Evolutionary conservation across 1,140 invertebrate species (phyloP).

Genomic region (Drosophila pseudoananassae): DNA sequence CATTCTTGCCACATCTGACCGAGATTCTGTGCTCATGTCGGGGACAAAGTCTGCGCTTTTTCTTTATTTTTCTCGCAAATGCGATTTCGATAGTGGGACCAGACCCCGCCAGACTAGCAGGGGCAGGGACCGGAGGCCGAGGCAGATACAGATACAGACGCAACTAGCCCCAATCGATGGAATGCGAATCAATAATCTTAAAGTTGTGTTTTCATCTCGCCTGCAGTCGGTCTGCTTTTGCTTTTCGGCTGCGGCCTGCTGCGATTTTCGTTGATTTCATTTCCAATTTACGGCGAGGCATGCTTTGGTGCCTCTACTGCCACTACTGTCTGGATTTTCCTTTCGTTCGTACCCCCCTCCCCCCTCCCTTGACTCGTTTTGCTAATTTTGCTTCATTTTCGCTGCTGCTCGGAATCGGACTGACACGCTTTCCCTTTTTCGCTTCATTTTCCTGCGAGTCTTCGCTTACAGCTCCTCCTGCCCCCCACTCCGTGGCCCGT

Average conservation of each 20-base stretch:
- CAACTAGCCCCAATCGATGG: constrained; percentile 43
- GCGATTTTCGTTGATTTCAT: constrained; percentile 5
- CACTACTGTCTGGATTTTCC: constrained; percentile 23
- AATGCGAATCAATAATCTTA: constrained; percentile 67
- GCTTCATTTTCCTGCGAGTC: constrained; percentile 23
- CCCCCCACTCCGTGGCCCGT: constrained; percentile 2
- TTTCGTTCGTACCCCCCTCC: constrained; percentile 28
- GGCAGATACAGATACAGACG: no score
- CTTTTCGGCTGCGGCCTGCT: not conserved
- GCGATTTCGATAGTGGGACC: constrained; percentile 10
- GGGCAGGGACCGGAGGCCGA: not conserved
- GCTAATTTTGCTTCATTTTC: constrained; percentile 8
- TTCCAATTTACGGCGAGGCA: constrained; percentile 10
- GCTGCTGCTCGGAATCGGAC: constrained; percentile 42
- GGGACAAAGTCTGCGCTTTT: constrained; percentile 4
- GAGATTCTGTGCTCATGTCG: constrained; percentile 2
- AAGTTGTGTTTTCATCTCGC: constrained; percentile 19
- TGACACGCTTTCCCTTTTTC: constrained; percentile 64
- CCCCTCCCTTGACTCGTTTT: constrained; percentile 27
- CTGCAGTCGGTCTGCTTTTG: constrained; percentile 13
- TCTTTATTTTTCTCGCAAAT: constrained; percentile 2
- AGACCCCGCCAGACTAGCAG: not conserved
- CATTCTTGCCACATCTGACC: constrained; percentile 11
- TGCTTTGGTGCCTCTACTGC: not conserved
- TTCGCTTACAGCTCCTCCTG: not conserved